Percentiles rank a stretch among this genome's conserved stretches.
phyloP scores from a whole-genome alignment of 2,113 vertebrate species.

The Choloepus hoffmanni region DNA sequence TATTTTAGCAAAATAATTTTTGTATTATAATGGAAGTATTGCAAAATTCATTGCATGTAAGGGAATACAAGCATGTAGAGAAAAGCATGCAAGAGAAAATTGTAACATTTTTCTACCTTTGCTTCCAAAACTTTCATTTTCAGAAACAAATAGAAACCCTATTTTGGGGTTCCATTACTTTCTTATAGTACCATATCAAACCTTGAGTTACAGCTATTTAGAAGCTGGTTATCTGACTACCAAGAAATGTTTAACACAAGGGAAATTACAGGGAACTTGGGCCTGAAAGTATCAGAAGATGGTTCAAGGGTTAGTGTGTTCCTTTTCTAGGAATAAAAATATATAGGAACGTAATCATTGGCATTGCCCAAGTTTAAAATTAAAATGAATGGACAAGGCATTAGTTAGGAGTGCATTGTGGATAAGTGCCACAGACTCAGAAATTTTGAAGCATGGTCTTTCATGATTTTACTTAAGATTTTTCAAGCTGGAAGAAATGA shows the following conservation, averaged over 20 bases:
- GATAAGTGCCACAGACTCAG: not conserved
- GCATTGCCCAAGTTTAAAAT: not conserved
- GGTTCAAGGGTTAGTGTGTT: not conserved
- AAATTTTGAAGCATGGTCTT: not conserved
- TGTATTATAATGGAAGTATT: not conserved
- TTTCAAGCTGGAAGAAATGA: not conserved
- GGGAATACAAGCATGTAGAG: not conserved
- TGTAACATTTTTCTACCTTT: not conserved
- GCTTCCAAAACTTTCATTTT: not conserved
- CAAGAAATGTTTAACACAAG: not conserved
- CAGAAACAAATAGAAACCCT: not conserved
- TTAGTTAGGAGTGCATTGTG: not conserved
- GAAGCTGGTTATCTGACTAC: not conserved
- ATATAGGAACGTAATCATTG: not conserved
- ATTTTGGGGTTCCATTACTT: not conserved
- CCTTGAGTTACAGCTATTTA: not conserved
- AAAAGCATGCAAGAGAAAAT: not conserved
- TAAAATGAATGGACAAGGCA: not conserved
- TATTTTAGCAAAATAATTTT: not conserved
- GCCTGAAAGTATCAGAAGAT: not conserved
- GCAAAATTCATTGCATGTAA: not conserved
- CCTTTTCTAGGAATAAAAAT: not conserved
- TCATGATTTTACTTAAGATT: not conserved
- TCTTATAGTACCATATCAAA: not conserved
- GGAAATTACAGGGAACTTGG: not conserved